A percentile compares a stretch with the other conserved stretches of the same genome.
phyloP scores from a whole-genome alignment of 2,888 invertebrate genomes.

The Subacronicta megacephala region DNA sequence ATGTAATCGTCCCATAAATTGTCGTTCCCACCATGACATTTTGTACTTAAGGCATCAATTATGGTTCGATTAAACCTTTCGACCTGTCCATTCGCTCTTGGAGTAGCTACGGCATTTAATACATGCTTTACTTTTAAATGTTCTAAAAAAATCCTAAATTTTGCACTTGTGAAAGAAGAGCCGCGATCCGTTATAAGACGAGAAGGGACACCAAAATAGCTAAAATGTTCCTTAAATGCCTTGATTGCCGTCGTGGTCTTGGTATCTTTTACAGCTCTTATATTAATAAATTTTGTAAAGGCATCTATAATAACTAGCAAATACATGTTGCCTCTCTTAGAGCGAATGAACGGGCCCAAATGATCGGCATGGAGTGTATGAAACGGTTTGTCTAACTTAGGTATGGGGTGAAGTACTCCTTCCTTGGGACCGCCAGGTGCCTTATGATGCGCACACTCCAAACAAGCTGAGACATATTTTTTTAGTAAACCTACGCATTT shows the following conservation, averaged over 20 bases:
- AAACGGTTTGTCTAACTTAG: constrained; percentile 16
- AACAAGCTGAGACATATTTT: constrained; percentile 1
- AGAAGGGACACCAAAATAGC: constrained; percentile 15
- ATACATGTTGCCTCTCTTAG: constrained; percentile 14
- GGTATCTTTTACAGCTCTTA: constrained; percentile 13
- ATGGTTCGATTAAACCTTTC: constrained; percentile 19
- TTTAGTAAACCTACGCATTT: not conserved
- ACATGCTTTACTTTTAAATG: constrained; percentile 9
- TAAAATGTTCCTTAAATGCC: constrained; percentile 10
- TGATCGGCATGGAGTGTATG: constrained; percentile 24
- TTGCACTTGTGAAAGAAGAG: constrained; percentile 11
- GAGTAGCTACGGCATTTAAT: constrained; percentile 18
- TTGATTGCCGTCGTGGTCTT: constrained; percentile 13
- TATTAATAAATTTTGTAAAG: constrained; percentile 16
- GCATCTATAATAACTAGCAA: constrained; percentile 13
- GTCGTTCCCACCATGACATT: constrained; percentile 10
- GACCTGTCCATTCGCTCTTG: constrained; percentile 19
- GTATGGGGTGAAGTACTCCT: no score
- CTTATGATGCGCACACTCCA: constrained; percentile 22
- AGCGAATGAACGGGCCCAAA: constrained; percentile 20
- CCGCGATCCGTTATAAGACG: constrained; percentile 18
- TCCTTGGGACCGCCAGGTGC: no score
- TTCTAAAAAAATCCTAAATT: constrained; percentile 10
- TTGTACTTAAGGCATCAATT: constrained; percentile 6
- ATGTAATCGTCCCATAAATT: constrained; percentile 36